Percentiles rank a stretch among this genome's conserved stretches.
These are phyloP conservation scores for Helicolenus hilgendorfi DNA, from an alignment of 2,797 vertebrate genomes.

Conservation along the genomic window DNA sequence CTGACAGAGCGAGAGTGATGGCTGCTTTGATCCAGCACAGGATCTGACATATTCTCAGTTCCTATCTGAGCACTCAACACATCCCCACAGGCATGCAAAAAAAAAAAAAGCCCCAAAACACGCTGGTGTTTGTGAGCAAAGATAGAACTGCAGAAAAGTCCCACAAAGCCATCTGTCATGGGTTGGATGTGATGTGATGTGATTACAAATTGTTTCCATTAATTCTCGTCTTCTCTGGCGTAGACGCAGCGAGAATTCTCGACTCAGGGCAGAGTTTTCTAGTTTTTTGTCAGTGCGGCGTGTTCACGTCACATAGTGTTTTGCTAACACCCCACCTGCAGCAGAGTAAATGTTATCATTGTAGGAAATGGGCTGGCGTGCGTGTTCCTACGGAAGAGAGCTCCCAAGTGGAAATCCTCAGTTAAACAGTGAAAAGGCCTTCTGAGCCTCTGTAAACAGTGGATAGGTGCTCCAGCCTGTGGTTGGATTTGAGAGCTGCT, in stretches of 20 bases:
- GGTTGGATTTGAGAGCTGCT: slow-evolving; percentile 33
- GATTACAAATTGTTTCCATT: slow-evolving; percentile 71
- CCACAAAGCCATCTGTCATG: slow-evolving; percentile 60
- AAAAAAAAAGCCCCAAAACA: slow-evolving; percentile 8
- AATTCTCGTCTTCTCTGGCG: slow-evolving; percentile 37
- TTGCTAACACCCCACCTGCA: slow-evolving; percentile 48
- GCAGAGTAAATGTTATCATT: slow-evolving; percentile 71
- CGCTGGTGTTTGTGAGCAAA: slow-evolving; percentile 3
- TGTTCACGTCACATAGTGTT: slow-evolving; percentile 48
- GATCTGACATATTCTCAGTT: slow-evolving; percentile 66
- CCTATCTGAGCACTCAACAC: slow-evolving; percentile 45
- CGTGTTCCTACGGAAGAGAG: slow-evolving; percentile 13
- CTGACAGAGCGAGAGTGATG: slow-evolving; percentile 63
- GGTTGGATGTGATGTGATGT: slow-evolving; percentile 51
- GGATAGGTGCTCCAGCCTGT: slow-evolving; percentile 25
- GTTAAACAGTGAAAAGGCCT: slow-evolving; percentile 51
- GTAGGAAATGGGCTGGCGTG: slow-evolving; percentile 42
- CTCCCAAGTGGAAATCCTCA: slow-evolving; percentile 58
- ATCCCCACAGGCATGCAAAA: slow-evolving; percentile 29
- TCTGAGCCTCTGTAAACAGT: slow-evolving; percentile 69
- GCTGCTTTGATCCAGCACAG: slow-evolving; percentile 75
- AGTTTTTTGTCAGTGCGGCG: background rate
- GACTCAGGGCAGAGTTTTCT: background rate
- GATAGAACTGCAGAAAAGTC: slow-evolving; percentile 29
- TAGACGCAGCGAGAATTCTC: slow-evolving; percentile 12